phyloP scores from a whole-genome alignment of 2,888 invertebrate genomes.

The Physocephala rufipes region DNA sequence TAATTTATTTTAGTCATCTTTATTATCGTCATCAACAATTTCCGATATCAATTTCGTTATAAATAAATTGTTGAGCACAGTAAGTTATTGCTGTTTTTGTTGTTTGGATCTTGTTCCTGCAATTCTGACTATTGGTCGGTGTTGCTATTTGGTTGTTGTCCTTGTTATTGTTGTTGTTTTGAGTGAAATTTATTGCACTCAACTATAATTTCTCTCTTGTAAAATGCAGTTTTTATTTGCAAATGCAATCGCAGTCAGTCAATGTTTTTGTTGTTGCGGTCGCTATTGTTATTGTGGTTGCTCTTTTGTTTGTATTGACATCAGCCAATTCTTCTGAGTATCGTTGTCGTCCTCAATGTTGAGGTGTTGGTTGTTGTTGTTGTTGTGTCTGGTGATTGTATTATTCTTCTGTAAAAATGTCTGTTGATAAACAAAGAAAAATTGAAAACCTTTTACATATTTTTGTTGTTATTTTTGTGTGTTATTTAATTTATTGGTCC shows the following conservation, averaged over 20 bases:
- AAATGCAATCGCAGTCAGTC: not conserved
- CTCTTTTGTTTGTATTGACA: too few species aligned
- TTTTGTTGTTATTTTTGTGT: constrained; percentile 32
- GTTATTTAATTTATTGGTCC: constrained; percentile 21
- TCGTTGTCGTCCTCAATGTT: too few species aligned
- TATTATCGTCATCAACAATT: constrained; percentile 30
- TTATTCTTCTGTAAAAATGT: constrained; percentile 15
- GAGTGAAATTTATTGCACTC: too few species aligned
- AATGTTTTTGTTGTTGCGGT: constrained; percentile 13
- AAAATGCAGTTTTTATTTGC: not conserved
- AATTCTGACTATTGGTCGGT: too few species aligned
- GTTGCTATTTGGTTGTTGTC: too few species aligned
- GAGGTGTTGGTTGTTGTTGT: constrained; percentile 19
- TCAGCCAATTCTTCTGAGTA: too few species aligned
- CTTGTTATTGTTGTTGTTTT: too few species aligned
- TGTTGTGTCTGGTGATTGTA: too few species aligned
- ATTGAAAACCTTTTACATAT: constrained; percentile 11
- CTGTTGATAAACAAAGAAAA: constrained; percentile 15
- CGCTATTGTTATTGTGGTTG: constrained; percentile 7
- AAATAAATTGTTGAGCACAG: not conserved
- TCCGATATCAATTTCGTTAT: constrained; percentile 28
- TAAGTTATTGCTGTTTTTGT: too few species aligned
- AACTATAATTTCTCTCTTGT: too few species aligned
- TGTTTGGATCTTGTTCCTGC: too few species aligned
- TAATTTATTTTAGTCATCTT: constrained; percentile 29